These are phyloP conservation scores for Merluccius polli DNA, from an alignment of 2,797 vertebrate species.

Conservation along the genomic window DNA sequence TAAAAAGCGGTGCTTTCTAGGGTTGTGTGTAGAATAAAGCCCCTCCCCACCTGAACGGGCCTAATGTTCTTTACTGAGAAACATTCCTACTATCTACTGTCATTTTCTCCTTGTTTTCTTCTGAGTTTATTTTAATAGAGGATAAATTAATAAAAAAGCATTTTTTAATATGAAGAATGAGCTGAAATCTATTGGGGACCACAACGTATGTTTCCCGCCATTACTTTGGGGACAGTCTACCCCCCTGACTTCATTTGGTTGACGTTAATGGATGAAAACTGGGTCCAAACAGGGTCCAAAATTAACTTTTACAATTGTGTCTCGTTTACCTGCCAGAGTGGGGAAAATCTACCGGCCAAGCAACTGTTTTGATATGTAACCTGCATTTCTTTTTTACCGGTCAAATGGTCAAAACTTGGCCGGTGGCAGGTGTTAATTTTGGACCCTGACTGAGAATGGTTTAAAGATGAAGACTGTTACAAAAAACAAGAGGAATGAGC, in stretches of 20 bases:
- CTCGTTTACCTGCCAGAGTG: too few relatives aligned
- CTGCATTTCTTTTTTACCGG: too few relatives aligned
- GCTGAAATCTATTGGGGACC: slow-evolving; percentile 34
- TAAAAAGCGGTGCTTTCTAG: slow-evolving; percentile 93
- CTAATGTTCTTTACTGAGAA: slow-evolving; percentile 90
- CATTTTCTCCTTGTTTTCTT: slow-evolving; percentile 59
- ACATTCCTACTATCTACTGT: slow-evolving; percentile 76
- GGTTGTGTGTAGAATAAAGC: slow-evolving; percentile 98
- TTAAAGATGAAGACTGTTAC: not conserved
- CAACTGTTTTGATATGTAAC: too few relatives aligned
- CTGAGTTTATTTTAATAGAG: slow-evolving; percentile 75
- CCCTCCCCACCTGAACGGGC: slow-evolving; percentile 84
- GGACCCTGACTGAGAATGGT: too few relatives aligned
- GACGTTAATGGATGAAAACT: not conserved
- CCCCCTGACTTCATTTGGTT: not conserved
- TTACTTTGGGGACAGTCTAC: not conserved
- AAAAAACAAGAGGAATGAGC: not conserved
- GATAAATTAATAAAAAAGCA: slow-evolving; percentile 77
- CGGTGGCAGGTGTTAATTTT: too few relatives aligned
- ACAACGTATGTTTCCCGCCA: slow-evolving; percentile 23
- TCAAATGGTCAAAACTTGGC: too few relatives aligned
- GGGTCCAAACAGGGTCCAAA: too few relatives aligned
- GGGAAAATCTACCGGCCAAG: too few relatives aligned
- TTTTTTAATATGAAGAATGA: slow-evolving; percentile 72
- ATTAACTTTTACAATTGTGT: too few relatives aligned